Conservation (phyloP, 2,888 invertebrate species). For the Chrysina gloriosa region DNA sequence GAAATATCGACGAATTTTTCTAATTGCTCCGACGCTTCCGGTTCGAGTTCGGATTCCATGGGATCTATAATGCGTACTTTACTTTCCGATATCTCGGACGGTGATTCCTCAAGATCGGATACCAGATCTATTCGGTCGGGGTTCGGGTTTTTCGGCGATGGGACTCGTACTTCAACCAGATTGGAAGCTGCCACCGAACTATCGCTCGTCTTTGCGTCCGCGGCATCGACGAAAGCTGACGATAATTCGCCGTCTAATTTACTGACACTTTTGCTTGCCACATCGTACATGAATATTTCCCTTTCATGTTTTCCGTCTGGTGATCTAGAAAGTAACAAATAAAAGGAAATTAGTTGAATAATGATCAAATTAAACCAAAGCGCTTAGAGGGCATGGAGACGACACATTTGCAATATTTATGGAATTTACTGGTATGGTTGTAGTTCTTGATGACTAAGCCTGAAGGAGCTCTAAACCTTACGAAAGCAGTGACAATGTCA, state of each 20-base stretch:
- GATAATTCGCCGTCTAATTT: constrained; percentile 85
- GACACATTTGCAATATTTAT: no score
- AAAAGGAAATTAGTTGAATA: neutral
- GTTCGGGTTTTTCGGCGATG: constrained; percentile 48
- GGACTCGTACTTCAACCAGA: constrained; percentile 56
- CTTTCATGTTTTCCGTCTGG: constrained; percentile 66
- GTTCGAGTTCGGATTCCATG: constrained; percentile 51
- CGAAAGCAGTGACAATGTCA: no score
- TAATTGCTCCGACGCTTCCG: constrained; percentile 56
- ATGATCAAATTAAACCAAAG: no score
- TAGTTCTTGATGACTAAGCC: no score
- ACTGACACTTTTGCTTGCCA: constrained; percentile 78
- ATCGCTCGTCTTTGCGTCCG: constrained; percentile 79
- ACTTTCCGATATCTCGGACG: constrained; percentile 55
- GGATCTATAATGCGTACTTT: constrained; percentile 55
- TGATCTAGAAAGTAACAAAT: constrained; percentile 41
- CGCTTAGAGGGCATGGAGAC: no score
- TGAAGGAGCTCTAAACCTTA: no score
- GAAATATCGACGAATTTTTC: constrained; percentile 56
- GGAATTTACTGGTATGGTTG: no score
- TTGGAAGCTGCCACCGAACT: constrained; percentile 54
- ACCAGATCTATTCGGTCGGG: constrained; percentile 36
- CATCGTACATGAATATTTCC: constrained; percentile 91
- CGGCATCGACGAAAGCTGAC: constrained; percentile 86
- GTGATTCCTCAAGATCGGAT: constrained; percentile 51